Conservation (phyloP, 2,888 invertebrate species). For the Drosophila borborema region DNA sequence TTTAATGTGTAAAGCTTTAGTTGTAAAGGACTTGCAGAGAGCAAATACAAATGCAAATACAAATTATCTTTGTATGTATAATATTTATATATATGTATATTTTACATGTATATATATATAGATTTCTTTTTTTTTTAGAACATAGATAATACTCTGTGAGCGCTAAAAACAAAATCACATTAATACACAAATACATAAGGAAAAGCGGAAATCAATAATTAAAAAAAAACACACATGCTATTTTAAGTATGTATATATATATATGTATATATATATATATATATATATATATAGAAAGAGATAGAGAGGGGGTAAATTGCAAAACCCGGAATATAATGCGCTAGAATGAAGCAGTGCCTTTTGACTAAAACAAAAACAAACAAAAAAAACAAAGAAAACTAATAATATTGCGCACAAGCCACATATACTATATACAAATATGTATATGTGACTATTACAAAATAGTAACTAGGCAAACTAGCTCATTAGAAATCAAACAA, state of each 20-base stretch:
- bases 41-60: neutral
- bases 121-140: slow-evolving; percentile 1
- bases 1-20: slow-evolving; percentile 31
- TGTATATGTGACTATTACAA: neutral
- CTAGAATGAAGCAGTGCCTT: slow-evolving; percentile 55
- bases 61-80: neutral
- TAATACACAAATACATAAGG: neutral
- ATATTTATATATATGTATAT: neutral
- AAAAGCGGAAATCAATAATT: slow-evolving; percentile 23
- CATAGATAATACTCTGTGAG: neutral
- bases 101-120: neutral
- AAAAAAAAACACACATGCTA: neutral
- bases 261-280: no score
- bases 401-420: slow-evolving; percentile 16
- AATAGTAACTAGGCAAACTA: neutral
- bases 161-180: neutral
- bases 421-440: neutral
- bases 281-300: neutral
- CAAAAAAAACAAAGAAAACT: slow-evolving; percentile 11
- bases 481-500: neutral
- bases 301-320: neutral
- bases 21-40: slow-evolving; percentile 4
- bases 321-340: slow-evolving; percentile 17
- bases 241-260: slow-evolving; percentile 5
- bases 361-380: slow-evolving; percentile 29